Base-by-base conservation (phyloP, 2,888 invertebrate species). In the Chaetogeoica ovagalla region DNA sequence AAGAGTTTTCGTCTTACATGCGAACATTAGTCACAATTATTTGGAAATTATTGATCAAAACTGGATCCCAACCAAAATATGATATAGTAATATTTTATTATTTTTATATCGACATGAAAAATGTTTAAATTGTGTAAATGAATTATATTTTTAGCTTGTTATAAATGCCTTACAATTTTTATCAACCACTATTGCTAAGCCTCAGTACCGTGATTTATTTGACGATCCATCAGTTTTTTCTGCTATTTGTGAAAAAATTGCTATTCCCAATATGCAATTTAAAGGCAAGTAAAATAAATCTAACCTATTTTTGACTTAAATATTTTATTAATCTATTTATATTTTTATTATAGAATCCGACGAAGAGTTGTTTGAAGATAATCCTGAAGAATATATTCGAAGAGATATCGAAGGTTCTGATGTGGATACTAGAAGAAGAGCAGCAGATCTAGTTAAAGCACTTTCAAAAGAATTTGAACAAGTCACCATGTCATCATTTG, bases 321-420 rank as follows among this genome's bases (percentile, higher is more conserved):
- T 48, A 19, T 52, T 70, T 77, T 72, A 66, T 82, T 52, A 71
- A 65, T 59, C 52, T 15, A 55, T 39, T 2, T 2, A 21, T 66
- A 13, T 19, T 77, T 81, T 68, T 63, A 81, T 85, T 85, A 68
- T 85, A 93, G 92, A 91, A 75, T 93, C 96, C 0, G 99, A 99
- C 87, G 93, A 96, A 86, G 99, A 99, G 86, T 86, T 97, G 66
- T 99, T 99, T 87, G 97, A 97, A 86, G 98, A 98, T 72, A 98
- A 98, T 86, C 95, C 99, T 0, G 97, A 99, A 85, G 99, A 99
- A 87, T 98, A 96, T 85, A 96, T 97, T 82, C 89, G 96, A 6
- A 89, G 97, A 52, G 99, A 99, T 87, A 96, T 99, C 83, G 99
- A 99, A 88, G 98, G 98, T 9, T 97, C 97, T 13, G 99, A 99